These are phyloP conservation scores for Danio jaintianensis DNA, from an alignment of 2,797 vertebrate genomes.

Conservation along the genomic window DNA sequence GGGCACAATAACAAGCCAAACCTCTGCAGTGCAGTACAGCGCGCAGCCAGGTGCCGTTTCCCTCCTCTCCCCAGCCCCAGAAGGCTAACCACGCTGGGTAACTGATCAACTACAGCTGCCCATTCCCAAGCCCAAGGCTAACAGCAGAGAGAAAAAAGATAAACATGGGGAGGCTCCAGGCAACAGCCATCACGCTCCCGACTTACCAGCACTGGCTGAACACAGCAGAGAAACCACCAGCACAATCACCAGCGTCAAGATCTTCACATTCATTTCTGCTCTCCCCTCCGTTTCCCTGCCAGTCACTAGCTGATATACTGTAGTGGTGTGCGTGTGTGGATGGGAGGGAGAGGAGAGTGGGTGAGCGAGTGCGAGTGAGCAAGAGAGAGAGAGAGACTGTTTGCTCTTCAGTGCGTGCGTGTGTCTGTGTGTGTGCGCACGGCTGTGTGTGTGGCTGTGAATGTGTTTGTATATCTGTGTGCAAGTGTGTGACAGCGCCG, in stretches of 20 bases:
- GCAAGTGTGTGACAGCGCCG: slow-evolving; percentile 78
- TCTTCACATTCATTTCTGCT: slow-evolving; percentile 91
- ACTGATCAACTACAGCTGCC: slow-evolving; percentile 83
- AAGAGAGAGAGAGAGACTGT: slow-evolving; percentile 74
- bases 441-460: slow-evolving; percentile 71
- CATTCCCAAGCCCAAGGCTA: slow-evolving; percentile 72
- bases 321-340: slow-evolving; percentile 80
- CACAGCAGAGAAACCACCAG: slow-evolving; percentile 87
- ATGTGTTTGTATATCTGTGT: slow-evolving; percentile 53
- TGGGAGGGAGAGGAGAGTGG: slow-evolving; percentile 62
- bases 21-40: slow-evolving; percentile 87
- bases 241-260: slow-evolving; percentile 87
- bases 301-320: slow-evolving; percentile 86
- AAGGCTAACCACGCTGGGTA: slow-evolving; percentile 80
- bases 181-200: slow-evolving; percentile 72
- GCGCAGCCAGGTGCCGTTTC: slow-evolving; percentile 82
- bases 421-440: slow-evolving; percentile 67
- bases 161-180: slow-evolving; percentile 71
- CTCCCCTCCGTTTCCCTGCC: slow-evolving; percentile 82
- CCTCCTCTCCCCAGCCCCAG: slow-evolving; percentile 77
- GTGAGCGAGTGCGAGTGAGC: slow-evolving; percentile 52
- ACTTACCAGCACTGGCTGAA: slow-evolving; percentile 87
- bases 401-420: slow-evolving; percentile 70
- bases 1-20: slow-evolving; percentile 77
- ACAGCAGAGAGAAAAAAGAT: slow-evolving; percentile 67